Conservation (phyloP, 2,797 vertebrate species). For the Limnodromus scolopaceus region DNA sequence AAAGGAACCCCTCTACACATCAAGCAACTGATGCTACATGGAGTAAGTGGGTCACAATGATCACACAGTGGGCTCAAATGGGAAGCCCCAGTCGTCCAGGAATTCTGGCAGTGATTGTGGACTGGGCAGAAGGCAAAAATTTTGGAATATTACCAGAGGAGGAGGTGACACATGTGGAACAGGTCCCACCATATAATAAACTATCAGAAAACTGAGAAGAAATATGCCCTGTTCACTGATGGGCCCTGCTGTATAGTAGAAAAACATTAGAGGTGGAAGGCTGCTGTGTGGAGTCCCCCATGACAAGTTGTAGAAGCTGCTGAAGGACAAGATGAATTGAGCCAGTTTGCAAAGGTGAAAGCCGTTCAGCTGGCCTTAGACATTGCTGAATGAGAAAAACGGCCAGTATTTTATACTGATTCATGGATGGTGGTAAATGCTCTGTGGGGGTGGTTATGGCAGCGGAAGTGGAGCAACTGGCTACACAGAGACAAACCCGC, state of each 20-base stretch:
- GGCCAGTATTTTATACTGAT: neutral
- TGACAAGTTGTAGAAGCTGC: neutral
- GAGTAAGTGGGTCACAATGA: neutral
- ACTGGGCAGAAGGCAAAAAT: neutral
- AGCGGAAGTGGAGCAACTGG: neutral
- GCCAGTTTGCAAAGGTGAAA: neutral
- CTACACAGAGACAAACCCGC: neutral
- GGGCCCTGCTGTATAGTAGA: neutral
- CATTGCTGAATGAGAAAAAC: neutral
- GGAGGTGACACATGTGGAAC: neutral
- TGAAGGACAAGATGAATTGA: neutral
- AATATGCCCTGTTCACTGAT: neutral
- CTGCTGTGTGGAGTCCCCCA: neutral
- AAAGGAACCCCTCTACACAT: neutral
- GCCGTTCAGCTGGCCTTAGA: neutral
- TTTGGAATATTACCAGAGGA: neutral
- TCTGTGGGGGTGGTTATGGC: neutral
- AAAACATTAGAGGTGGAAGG: neutral
- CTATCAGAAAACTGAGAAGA: neutral
- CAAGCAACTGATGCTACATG: neutral
- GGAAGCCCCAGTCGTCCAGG: neutral
- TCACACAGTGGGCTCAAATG: neutral
- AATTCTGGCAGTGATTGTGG: neutral
- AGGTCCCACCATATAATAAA: neutral
- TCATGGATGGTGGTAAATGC: neutral